Base-by-base conservation (phyloP, 53 echinoderm and acorn worm genomes). In the Actinopyga echinites region DNA sequence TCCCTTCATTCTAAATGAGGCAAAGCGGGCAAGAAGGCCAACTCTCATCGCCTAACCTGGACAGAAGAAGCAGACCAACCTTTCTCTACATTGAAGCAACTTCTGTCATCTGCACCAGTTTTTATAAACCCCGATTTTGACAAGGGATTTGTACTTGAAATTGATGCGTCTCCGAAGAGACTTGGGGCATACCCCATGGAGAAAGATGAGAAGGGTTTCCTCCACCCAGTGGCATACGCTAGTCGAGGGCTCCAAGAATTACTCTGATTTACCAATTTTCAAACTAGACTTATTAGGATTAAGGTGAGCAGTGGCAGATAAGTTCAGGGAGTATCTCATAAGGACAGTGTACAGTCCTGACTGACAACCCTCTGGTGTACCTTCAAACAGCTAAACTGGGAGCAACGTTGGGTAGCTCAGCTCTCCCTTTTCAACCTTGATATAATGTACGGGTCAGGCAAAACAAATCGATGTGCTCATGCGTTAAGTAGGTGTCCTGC, bases 281-380 rank as follows among this genome's bases (percentile, higher is more conserved):
- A 87, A 91, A 38, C 3, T 91, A 0, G 87, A 91, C n/a, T 67
- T 87, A 24, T 45, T 87, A 2, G 86, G 35, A 12, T 37, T 91
- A 1, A 91, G 83, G 42, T 91, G 87, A 84, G 87, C 84, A 26
- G 80, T 87, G 0, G 35, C 57, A 11, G 91, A 84, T 17, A 91
- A 91, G 40, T 91, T 87, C 68, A 56, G 69, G 1, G 57, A 65
- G 0, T 91, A 87, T 53, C 44, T 84, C 11, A 37, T 36, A 7
- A 84, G 91, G 5, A 29, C 56, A 79, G 26, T 61, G 61, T 8
- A 31, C 44, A 2, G 83, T 87, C 0, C 73, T 33, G 40, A 87
- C 81, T 71, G 56, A 87, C 40, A 87, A 87, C 34, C 88, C 83
- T 23, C 75, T 87, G 10, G 83, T 64, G 1, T 80, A 87, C 54